Conservation (phyloP, 2,797 vertebrate species). For the Tinamus major region DNA sequence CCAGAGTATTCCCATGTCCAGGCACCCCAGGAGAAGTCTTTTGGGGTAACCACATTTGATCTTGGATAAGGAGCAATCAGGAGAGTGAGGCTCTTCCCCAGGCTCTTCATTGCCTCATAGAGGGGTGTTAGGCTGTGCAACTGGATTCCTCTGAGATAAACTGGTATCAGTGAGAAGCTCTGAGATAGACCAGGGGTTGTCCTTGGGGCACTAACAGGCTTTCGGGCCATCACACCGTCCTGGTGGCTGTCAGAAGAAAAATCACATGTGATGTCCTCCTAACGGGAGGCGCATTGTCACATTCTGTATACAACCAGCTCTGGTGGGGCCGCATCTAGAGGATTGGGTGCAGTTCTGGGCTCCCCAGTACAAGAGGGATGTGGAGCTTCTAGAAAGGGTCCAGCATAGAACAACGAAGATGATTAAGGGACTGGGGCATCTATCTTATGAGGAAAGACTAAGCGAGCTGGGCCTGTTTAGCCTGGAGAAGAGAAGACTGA, state of each 20-base stretch:
- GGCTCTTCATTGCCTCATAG: fast-evolving
- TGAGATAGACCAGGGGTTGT: too few relatives aligned
- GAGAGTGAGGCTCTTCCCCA: not conserved
- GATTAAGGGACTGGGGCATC: too few relatives aligned
- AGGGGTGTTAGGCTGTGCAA: not conserved
- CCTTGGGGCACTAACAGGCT: not conserved
- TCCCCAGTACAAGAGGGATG: too few relatives aligned
- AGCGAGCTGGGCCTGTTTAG: too few relatives aligned
- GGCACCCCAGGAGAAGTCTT: not conserved
- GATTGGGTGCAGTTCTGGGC: too few relatives aligned
- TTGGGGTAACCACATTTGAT: too few relatives aligned
- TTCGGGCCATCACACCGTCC: not conserved
- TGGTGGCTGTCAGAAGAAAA: fast-evolving
- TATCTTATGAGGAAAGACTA: too few relatives aligned
- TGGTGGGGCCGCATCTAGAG: too few relatives aligned
- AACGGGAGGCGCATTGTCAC: not conserved
- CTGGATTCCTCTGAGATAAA: fast-evolving
- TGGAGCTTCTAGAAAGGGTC: too few relatives aligned
- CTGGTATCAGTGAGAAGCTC: too few relatives aligned
- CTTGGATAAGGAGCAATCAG: not conserved
- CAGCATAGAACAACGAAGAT: too few relatives aligned
- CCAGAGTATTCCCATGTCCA: fast-evolving
- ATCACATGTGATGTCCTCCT: not conserved
- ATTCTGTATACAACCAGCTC: not conserved
- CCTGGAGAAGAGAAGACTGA: too few relatives aligned